Conservation (phyloP, 2,888 invertebrate species). For the Lithodes maja region DNA sequence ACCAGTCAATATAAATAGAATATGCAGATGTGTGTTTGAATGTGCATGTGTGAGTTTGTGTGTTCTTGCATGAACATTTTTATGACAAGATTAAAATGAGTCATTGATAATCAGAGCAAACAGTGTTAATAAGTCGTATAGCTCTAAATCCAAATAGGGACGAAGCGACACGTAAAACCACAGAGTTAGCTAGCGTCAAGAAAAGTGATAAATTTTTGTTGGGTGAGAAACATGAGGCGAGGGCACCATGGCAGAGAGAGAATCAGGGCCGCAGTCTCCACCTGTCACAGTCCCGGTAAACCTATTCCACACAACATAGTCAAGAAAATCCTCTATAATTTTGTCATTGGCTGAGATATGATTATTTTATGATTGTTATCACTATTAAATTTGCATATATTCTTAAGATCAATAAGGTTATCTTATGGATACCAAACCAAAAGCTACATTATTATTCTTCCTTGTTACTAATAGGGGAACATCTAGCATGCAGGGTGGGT, state of each 20-base stretch:
- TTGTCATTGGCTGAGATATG: not conserved
- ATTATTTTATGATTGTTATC: no score
- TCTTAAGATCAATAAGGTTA: no score
- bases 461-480: not conserved
- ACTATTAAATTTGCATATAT: no score
- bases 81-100: not conserved
- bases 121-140: no score
- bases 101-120: no score
- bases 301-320: no score
- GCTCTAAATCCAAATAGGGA: not conserved
- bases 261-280: not conserved
- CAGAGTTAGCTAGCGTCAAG: not conserved
- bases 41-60: slow-evolving; percentile 18
- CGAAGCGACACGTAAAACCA: not conserved
- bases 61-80: not conserved
- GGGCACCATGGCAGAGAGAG: not conserved
- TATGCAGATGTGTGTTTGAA: not conserved
- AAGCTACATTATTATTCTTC: no score
- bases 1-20: no score
- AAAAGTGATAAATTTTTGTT: not conserved
- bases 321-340: no score
- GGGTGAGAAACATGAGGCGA: slow-evolving; percentile 5
- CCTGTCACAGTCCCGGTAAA: no score
- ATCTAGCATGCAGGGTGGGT: not conserved
- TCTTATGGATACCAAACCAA: no score